Base-by-base conservation (phyloP, 35 echinoderm and acorn worm genomes). In the Heliocidaris erythrogramma region DNA sequence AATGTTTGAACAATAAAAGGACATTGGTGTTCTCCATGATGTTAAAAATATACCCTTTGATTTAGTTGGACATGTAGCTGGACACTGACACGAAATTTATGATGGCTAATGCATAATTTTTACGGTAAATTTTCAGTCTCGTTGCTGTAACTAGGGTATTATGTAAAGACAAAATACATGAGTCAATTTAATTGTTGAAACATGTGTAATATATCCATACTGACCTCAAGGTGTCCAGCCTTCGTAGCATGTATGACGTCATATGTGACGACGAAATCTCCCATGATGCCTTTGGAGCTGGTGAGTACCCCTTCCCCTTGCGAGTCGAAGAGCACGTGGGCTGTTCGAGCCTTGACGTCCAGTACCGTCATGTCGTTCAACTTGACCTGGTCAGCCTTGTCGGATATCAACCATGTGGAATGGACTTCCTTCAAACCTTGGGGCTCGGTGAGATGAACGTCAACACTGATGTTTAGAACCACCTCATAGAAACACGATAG, bases 141-240 rank as follows among this genome's bases (percentile, higher is more conserved):
- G 35, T 42, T 42, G 35, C 35, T 42, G 35, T n/a, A n/a, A n/a
- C n/a, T n/a, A n/a, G 35, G 35, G 35, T 42, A 42, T 42, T 42
- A 42, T 42, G 35, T 42, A 42, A 42, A 1, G 0, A 42, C 35
- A 42, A 42, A 42, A 1, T 42, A 42, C 35, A 42, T 42, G 35
- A 42, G 35, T 42, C 35, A 42, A 42, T 42, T 42, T 42, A 42
- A 42, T 42, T 42, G 35, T 42, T 42, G 1, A 42, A 42, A 42
- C 35, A 42, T 42, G 35, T 42, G 3, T 0, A 42, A 42, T 84
- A 2, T 84, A 84, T 84, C 69, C n/a, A 84, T 84, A 18, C 31
- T 24, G 87, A 99, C 98, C 95, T 99, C 94, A 5, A 99, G 92
- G 32, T 97, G 21, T 9, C 98, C 98, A 30, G 96, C 98, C 48